phyloP scores from a whole-genome alignment of 2,888 invertebrate species.

The Crioceris asparagi region DNA sequence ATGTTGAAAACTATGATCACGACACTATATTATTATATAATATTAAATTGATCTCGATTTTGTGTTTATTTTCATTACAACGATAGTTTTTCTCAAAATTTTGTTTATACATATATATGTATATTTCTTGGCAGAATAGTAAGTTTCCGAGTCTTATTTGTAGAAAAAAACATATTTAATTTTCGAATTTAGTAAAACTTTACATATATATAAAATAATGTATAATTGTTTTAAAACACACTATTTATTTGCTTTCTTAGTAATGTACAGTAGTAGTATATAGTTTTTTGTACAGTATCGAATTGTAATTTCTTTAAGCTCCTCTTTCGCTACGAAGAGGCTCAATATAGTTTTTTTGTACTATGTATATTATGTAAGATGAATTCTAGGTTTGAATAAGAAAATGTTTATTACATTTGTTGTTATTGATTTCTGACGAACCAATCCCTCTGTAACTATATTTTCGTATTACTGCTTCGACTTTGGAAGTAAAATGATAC shows the following conservation, averaged over 20 bases:
- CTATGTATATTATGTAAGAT: constrained; percentile 79
- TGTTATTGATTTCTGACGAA: constrained; percentile 6
- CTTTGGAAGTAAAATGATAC: too few species aligned
- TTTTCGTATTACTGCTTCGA: too few species aligned
- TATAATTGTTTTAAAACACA: constrained; percentile 36
- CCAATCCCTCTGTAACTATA: too few species aligned
- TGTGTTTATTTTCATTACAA: constrained; percentile 33
- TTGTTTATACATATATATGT: too few species aligned
- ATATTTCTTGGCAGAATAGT: too few species aligned
- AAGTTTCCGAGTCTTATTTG: too few species aligned
- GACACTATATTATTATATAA: too few species aligned
- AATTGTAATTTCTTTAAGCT: constrained; percentile 31
- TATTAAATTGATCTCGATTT: constrained; percentile 38
- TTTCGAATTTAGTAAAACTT: too few species aligned
- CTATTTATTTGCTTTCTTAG: constrained; percentile 39
- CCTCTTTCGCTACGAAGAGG: constrained; percentile 26
- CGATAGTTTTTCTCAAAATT: constrained; percentile 28
- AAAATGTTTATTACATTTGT: constrained; percentile 39
- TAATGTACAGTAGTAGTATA: constrained; percentile 41
- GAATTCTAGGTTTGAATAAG: constrained; percentile 60
- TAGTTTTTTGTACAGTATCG: constrained; percentile 39
- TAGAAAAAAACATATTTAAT: too few species aligned
- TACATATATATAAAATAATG: constrained; percentile 24
- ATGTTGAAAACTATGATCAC: too few species aligned
- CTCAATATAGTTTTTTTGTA: constrained; percentile 59